Conservation (phyloP, 2,797 vertebrate genomes). For the Sebastes trivittatus region DNA sequence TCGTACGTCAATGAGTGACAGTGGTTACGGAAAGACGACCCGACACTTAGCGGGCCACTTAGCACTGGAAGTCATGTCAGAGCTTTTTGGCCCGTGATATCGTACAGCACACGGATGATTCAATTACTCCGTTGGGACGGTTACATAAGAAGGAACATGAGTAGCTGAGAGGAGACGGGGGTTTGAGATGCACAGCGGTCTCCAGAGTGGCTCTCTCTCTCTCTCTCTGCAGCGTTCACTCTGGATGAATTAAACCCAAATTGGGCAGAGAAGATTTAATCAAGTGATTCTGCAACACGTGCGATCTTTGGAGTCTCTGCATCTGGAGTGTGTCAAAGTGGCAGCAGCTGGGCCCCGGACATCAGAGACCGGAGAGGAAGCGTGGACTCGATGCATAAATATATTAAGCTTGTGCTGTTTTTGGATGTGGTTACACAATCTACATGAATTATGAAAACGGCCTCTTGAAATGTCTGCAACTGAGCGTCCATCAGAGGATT, state of each 20-base stretch:
- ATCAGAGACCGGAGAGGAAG: background rate
- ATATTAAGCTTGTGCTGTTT: background rate
- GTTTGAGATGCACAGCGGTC: background rate
- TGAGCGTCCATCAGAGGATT: background rate
- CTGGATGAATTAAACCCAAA: constrained; percentile 11
- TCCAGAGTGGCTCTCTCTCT: background rate
- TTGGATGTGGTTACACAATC: background rate
- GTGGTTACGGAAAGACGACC: background rate
- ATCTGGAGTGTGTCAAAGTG: constrained; percentile 6
- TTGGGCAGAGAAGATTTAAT: constrained; percentile 27
- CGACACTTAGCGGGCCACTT: constrained; percentile 25
- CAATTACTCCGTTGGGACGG: constrained; percentile 33
- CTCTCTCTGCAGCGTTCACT: background rate
- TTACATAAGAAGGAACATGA: constrained; percentile 58
- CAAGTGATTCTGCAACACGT: background rate
- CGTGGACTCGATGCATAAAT: background rate
- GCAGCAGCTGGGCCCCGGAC: background rate
- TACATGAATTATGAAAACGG: background rate
- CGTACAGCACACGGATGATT: constrained; percentile 39
- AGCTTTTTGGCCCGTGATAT: background rate
- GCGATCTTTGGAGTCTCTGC: background rate
- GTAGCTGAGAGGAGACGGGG: background rate
- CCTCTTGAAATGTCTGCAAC: background rate
- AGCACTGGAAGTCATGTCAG: constrained; percentile 17
- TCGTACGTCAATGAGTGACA: background rate